Evolutionary conservation across 2,113 vertebrate genomes (phyloP), one percentile per base, ranked within the genome.

Genomic region (Microcebus jonahi): DNA sequence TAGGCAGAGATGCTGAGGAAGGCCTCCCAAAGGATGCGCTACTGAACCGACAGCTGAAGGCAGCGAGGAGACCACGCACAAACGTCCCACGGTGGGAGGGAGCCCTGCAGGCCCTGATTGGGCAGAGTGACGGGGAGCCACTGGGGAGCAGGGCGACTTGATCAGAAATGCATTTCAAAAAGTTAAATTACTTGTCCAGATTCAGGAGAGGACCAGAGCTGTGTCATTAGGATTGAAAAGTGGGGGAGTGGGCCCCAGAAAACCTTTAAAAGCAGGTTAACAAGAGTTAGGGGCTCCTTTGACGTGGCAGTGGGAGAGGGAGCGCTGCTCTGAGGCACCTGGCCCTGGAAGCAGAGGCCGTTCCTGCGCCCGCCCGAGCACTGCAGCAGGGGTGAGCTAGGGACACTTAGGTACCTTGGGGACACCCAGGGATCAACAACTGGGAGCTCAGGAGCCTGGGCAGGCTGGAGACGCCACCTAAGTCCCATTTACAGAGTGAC

Each of bases 361-460:
- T 4, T 20, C 20, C 61, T 90, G 31, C 17, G 4, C n/a, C n/a
- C n/a, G n/a, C n/a, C 6, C 4, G 23, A n/a, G 27, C 34, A 25
- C 55, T 42, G 85, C 13, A 73, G 48, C 34, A n/a, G 23, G 34
- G 59, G 20, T 14, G 27, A 31, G 48, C 55, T 50, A 25, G 25
- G 63, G 36, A 11, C 61, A 17, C 4, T 0, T 0, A 34, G 4
- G n/a, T 6, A 14, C 8, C 23, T 88, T 36, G 18, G 23, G 45
- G 83, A 45, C 5, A 20, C 57, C 45, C 55, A 6, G 4, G 55
- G 18, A 36, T 18, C 20, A 3, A 4, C 17, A 39, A 59, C 20
- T 50, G 77, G 84, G 68, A 67, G 83, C 90, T 81, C 55, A 2
- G 59, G 45, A 18, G 7, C 50, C 45, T 18, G 7, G 70, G 31